A percentile compares a stretch with the other conserved stretches of the same genome.
Evolutionary conservation across 2,797 vertebrate species (phyloP).

Genomic region (Coendou prehensilis): DNA sequence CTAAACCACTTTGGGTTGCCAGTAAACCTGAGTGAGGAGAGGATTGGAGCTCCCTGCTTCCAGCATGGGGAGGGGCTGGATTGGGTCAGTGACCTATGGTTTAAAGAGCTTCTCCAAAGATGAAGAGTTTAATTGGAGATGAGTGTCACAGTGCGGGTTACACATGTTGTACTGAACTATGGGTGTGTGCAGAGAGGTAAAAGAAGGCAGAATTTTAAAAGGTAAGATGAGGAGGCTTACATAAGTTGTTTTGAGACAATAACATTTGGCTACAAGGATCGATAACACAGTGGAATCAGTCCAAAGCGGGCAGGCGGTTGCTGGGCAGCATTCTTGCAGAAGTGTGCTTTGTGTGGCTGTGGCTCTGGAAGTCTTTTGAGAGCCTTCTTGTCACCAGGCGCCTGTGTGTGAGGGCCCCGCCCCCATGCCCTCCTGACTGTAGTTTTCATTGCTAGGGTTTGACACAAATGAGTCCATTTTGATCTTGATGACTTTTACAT

Average conservation of each 20-base stretch:
- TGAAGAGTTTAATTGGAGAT: neutral
- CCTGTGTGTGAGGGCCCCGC: neutral
- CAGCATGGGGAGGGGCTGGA: neutral
- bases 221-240: too few relatives aligned
- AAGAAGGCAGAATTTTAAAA: neutral
- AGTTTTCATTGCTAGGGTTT: neutral
- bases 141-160: rapidly evolving
- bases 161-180: too few relatives aligned
- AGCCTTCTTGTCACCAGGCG: neutral
- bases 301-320: neutral
- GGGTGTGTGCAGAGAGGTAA: neutral
- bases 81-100: neutral
- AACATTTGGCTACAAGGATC: neutral
- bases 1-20: neutral
- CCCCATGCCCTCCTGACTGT: too few relatives aligned
- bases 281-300: neutral
- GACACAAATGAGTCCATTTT: neutral
- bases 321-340: neutral
- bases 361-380: neutral
- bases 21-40: neutral
- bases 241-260: neutral
- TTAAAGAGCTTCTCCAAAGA: neutral
- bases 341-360: neutral
- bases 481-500: neutral
- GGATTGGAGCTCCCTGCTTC: neutral